phyloP scores from a whole-genome alignment of 2,113 vertebrate species.

The Bagarius yarrelli region DNA sequence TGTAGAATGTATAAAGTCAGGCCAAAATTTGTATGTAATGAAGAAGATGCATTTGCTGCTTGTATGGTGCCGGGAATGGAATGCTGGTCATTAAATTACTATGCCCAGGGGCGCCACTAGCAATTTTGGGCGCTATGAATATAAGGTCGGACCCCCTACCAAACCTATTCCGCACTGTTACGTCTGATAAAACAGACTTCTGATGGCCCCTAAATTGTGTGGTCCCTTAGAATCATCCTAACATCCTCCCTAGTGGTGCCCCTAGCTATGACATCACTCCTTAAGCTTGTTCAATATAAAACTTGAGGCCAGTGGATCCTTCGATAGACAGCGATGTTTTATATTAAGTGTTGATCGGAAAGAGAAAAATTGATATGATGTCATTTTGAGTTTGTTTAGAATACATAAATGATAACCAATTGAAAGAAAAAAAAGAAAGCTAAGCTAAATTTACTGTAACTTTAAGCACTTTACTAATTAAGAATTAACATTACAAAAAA shows the following conservation, averaged over 20 bases:
- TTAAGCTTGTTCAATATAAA: slow-evolving; percentile 1
- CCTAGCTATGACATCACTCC: neutral
- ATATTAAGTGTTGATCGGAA: neutral
- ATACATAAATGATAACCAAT: neutral
- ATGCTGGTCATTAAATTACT: neutral
- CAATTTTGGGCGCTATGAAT: no score
- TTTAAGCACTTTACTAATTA: slow-evolving; percentile 19
- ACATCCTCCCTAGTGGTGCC: no score
- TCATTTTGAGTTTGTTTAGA: neutral
- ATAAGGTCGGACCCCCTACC: no score
- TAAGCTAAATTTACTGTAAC: neutral
- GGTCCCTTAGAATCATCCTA: no score
- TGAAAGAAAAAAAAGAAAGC: neutral
- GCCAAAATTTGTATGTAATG: neutral
- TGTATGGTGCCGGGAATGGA: neutral
- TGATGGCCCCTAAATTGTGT: no score
- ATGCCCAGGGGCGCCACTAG: neutral
- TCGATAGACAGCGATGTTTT: neutral
- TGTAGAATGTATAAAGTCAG: neutral
- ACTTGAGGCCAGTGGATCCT: neutral
- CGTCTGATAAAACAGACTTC: no score
- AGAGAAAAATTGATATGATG: neutral
- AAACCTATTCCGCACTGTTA: no score
- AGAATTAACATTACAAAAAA: neutral
- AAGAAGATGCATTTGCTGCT: slow-evolving; percentile 23